Base-by-base conservation (phyloP, 1,140 invertebrate genomes). In the Formica selysi region DNA sequence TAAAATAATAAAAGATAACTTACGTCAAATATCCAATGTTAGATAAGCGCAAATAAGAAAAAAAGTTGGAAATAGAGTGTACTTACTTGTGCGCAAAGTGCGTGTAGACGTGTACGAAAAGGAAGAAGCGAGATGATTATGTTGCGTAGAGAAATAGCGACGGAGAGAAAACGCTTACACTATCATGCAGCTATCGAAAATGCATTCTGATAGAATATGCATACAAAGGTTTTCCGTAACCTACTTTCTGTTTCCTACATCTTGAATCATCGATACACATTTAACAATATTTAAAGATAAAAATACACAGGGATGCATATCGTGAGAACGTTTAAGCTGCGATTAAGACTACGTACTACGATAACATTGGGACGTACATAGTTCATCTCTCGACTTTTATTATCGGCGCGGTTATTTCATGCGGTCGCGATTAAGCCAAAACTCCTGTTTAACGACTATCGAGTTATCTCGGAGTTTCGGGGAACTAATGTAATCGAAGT, bases 251-350 rank as follows among this genome's bases (percentile, higher is more conserved):
- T 51, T 51, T 51, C 32, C 62, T 80, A 70, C 44, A 11, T 22
- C 26, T 61, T 29, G 36, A 51, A 16, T 70, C 51, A 48, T 41
- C 22, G 41, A 48, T 10, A n/a, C 59, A 16, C 62, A 38, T 54
- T 67, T 57, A 80, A 41, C 16, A 41, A 41, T 41, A 70, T 10
- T 70, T 41, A 70, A 38, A 59, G 4, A 67, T 57, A 70, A 8
- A 11, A 80, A 36, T 29, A 81, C 16, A 70, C n/a, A 83, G 68
- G 78, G 79, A 83, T 83, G 79, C 79, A 74, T 74, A 83, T 83
- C 79, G 29, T 73, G 54, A 83, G 68, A 83, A 83, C 79, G 79
- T 83, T 83, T 36, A 83, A 83, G 68, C 79, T 74, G 67, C 79
- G 54, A 4, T 83, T 61, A 44, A 83, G 26, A 74, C 79, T 83